Conservation (phyloP, 2,797 vertebrate genomes). For the Graptemys geographica region DNA sequence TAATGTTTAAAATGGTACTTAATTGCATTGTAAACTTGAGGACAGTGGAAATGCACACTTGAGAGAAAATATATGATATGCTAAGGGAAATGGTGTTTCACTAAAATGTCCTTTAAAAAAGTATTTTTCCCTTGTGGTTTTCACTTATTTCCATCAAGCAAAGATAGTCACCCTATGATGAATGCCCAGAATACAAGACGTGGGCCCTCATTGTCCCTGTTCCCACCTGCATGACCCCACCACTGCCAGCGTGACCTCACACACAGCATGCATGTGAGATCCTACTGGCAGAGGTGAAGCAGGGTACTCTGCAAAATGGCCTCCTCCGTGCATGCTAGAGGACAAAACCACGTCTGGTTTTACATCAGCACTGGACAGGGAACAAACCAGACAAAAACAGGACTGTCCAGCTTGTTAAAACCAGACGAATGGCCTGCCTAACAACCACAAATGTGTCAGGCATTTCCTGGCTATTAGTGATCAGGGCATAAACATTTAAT, state of each 20-base stretch:
- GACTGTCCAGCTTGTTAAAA: not conserved
- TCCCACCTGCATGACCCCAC: not conserved
- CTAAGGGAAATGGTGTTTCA: not conserved
- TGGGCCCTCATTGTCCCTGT: not conserved
- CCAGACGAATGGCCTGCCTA: not conserved
- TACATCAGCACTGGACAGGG: not conserved
- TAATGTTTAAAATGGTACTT: not conserved
- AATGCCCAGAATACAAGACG: not conserved
- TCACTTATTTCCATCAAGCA: not conserved
- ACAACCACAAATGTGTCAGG: conserved; percentile 5
- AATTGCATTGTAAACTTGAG: not conserved
- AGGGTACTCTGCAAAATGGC: not conserved
- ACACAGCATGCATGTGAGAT: too few species aligned
- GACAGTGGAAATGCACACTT: not conserved
- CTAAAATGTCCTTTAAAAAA: not conserved
- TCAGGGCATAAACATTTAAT: conserved; percentile 44
- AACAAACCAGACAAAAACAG: not conserved
- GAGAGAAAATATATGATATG: not conserved
- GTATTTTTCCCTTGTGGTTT: not conserved
- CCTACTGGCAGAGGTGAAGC: not conserved
- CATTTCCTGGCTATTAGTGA: not conserved
- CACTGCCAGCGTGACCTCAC: not conserved
- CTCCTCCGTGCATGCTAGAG: not conserved
- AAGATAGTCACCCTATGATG: not conserved
- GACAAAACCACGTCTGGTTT: not conserved